Evolutionary conservation across 2,113 vertebrate species (phyloP), one percentile per base, ranked within the genome.

Genomic region (Neodontobutis hainanensis): DNA sequence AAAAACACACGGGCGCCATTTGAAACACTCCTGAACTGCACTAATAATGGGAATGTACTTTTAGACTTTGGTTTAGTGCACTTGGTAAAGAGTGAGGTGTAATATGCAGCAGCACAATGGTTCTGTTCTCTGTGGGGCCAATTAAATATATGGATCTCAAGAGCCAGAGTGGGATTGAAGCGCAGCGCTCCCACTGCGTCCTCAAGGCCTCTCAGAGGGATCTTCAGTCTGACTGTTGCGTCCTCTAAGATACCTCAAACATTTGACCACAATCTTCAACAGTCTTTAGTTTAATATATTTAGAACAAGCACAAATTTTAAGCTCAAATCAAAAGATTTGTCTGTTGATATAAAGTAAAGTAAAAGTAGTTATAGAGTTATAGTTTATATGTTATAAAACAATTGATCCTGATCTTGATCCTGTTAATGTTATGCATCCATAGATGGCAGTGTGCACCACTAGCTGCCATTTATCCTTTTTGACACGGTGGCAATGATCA

Each of bases 361-460:
- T 40, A 40, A 27, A 27, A 27, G 3, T 27, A 3, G 19, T 27
- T 27, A 27, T 27, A 27, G 1, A 27, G 19, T 27, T 27, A 27
- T 27, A 27, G 19, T 27, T 27, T 27, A 27, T 1, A 27, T 1
- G 19, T 27, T 27, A 27, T 27, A 27, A 27, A 27, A 27, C 19
- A 27, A 40, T 40, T 68, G n/a, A n/a, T n/a, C n/a, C n/a, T n/a
- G n/a, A 47, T 40, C 46, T 32, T 77, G 47, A 71, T 55, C 40
- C 11, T 56, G 58, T 6, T 56, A 60, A 48, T 71, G 5, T 50
- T 50, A 10, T 76, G 58, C 38, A 61, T 78, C 91, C 82, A 82
- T 84, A 90, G 91, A 69, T 87, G 90, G 91, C 90, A 86, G 86
- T 90, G 84, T 90, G 83, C 69, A 80, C 83, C 78, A 82, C 77